Percentiles rank a stretch among this genome's conserved stretches.
These are phyloP conservation scores for Rachycentron canadum DNA, from an alignment of 2,797 vertebrate species.

Conservation along the genomic window DNA sequence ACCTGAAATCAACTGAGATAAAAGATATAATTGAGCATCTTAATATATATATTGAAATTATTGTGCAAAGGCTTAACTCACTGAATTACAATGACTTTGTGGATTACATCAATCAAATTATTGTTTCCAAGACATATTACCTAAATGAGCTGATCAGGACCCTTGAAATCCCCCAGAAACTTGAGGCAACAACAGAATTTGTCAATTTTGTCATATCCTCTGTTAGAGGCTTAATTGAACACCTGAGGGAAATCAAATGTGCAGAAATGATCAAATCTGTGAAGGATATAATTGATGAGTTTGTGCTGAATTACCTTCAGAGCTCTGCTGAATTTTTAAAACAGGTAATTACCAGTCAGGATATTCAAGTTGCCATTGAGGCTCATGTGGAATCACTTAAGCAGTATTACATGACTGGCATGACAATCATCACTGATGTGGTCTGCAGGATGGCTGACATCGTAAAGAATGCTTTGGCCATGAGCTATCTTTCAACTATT, in stretches of 20 bases:
- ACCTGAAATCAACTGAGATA: slow-evolving; percentile 86
- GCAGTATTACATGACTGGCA: slow-evolving; percentile 65
- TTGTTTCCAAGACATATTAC: slow-evolving; percentile 74
- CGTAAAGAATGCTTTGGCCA: slow-evolving; percentile 75
- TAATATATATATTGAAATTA: slow-evolving; percentile 83
- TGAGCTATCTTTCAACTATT: slow-evolving; percentile 85
- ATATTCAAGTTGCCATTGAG: slow-evolving; percentile 80
- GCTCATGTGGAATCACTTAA: slow-evolving; percentile 74
- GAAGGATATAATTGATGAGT: slow-evolving; percentile 79
- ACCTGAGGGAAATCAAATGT: slow-evolving; percentile 84
- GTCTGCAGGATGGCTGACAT: slow-evolving; percentile 52
- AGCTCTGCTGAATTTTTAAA: slow-evolving; percentile 79
- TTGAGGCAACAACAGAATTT: slow-evolving; percentile 81
- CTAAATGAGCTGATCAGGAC: slow-evolving; percentile 86
- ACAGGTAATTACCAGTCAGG: slow-evolving; percentile 82
- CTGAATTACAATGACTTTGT: slow-evolving; percentile 90
- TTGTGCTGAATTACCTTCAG: slow-evolving; percentile 79
- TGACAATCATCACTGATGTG: slow-evolving; percentile 65
- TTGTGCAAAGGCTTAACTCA: slow-evolving; percentile 82
- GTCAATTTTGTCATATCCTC: slow-evolving; percentile 76
- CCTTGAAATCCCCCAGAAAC: slow-evolving; percentile 90
- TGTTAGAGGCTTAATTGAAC: slow-evolving; percentile 73
- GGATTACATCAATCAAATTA: slow-evolving; percentile 82
- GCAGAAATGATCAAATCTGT: slow-evolving; percentile 83
- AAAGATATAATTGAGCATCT: slow-evolving; percentile 84